Evolutionary conservation across 2,797 vertebrate species (phyloP).

Genomic region (Enteromius fasciolatus): DNA sequence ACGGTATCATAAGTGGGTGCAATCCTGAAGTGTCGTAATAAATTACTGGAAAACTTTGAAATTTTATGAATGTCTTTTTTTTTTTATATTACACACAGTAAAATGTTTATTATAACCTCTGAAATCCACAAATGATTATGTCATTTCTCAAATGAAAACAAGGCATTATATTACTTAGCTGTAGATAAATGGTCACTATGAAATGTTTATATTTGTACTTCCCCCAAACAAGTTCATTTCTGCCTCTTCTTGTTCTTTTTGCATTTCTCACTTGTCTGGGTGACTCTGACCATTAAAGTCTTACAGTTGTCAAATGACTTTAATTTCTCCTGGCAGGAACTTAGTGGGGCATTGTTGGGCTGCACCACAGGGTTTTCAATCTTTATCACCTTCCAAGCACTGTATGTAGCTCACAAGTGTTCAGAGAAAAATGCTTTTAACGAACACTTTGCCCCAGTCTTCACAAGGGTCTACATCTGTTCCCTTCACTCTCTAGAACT

Average conservation of each 20-base stretch:
- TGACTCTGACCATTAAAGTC: conserved; percentile 43
- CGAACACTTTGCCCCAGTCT: conserved; percentile 33
- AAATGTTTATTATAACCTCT: not conserved
- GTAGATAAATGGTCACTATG: not conserved
- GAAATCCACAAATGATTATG: not conserved
- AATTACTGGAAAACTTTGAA: not conserved
- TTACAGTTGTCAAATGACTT: conserved; percentile 51
- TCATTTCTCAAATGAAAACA: not conserved
- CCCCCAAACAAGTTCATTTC: not conserved
- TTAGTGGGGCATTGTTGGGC: conserved; percentile 53
- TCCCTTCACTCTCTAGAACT: conserved; percentile 6
- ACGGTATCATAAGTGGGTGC: not conserved
- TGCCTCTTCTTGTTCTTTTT: conserved; percentile 1
- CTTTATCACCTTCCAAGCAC: conserved; percentile 45
- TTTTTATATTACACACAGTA: not conserved
- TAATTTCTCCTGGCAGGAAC: conserved; percentile 58
- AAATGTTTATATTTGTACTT: not conserved
- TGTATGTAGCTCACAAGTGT: conserved; percentile 29
- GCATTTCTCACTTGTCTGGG: conserved; percentile 38
- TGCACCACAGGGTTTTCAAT: conserved; percentile 49
- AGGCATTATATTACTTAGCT: not conserved
- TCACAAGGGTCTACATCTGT: conserved; percentile 34
- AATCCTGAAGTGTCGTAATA: not conserved
- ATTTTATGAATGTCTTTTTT: not conserved
- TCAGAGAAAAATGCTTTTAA: conserved; percentile 49